Base-by-base conservation (phyloP, 2,797 vertebrate genomes). In the Zalophus californianus region DNA sequence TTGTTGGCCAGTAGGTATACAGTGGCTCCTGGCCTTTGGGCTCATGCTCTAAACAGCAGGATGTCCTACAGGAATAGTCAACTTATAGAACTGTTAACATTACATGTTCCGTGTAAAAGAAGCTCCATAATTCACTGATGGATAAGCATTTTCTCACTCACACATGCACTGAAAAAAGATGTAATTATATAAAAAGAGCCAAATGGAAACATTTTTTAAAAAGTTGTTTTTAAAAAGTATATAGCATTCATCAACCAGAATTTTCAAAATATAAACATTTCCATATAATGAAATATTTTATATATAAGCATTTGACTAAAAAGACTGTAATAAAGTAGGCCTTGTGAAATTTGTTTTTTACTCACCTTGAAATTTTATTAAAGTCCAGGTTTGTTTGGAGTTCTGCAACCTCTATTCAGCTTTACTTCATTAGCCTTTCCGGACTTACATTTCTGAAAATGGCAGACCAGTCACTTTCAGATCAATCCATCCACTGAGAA, bases 281-380 rank as follows among this genome's bases (percentile, higher is more conserved):
- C 90, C 52, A 89, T 44, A 29, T 38, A 91, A 91, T 79, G 2
- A 94, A 95, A 97, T 90, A 35, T 0, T 0, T 95, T 82, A 79
- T 70, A 66, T 85, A 90, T 92, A 88, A 85, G 91, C 13, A 87
- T 84, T 88, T 94, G 14, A 52, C n/a, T 92, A 90, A 73, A 91
- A 70, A 72, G 54, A 93, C 18, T 80, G 5, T 75, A 78, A 84
- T 92, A 89, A 86, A 91, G 7, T 87, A 86, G 54, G 14, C 1
- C 13, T 85, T 96, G 13, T 64, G 38, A 94, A 93, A 94, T 88
- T 86, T 35, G 56, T 25, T 41, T 84, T 86, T 91, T 21, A 89
- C 29, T 92, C 32, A 77, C 9, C 35, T 20, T 68, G 44, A 97
- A 56, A 64, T 78, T 48, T 66, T 89, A 80, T 80, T 78, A 2